A percentile compares a stretch with the other conserved stretches of the same genome.
phyloP scores from a whole-genome alignment of 53 echinoderm and acorn worm species.

The Stichopus horrens region DNA sequence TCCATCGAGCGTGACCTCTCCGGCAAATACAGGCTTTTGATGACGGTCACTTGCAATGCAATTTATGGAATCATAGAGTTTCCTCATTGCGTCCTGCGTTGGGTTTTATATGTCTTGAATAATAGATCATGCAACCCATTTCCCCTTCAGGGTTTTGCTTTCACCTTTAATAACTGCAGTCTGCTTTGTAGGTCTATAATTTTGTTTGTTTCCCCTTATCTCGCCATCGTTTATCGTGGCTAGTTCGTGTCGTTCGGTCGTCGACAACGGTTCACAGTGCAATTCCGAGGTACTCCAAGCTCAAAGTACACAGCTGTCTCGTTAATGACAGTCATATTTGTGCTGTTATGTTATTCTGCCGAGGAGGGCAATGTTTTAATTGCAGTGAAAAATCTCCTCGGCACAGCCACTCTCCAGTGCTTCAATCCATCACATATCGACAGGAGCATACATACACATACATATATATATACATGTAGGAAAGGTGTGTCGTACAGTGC shows the following conservation, averaged over 20 bases:
- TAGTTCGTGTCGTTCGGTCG: background rate
- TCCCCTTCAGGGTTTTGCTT: background rate
- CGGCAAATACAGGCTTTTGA: background rate
- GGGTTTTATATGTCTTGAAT: background rate
- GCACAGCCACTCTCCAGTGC: background rate
- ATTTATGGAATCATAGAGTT: constrained; percentile 22
- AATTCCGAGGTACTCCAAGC: background rate
- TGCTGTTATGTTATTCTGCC: background rate
- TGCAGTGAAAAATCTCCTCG: background rate
- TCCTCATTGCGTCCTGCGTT: constrained; percentile 25
- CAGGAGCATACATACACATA: background rate
- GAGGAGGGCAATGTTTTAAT: constrained; percentile 2
- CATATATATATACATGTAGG: background rate
- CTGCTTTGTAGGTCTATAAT: background rate
- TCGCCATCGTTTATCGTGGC: background rate
- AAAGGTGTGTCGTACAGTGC: constrained; percentile 18
- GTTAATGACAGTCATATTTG: background rate
- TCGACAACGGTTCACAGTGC: background rate
- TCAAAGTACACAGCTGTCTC: constrained; percentile 32
- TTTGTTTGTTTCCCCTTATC: background rate
- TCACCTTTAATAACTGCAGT: background rate
- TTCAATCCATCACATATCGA: background rate
- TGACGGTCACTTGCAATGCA: background rate
- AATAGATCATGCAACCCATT: background rate
- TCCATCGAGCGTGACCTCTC: background rate